These are phyloP conservation scores for Dromas ardeola DNA, from an alignment of 2,113 vertebrate genomes.

Conservation along the genomic window DNA sequence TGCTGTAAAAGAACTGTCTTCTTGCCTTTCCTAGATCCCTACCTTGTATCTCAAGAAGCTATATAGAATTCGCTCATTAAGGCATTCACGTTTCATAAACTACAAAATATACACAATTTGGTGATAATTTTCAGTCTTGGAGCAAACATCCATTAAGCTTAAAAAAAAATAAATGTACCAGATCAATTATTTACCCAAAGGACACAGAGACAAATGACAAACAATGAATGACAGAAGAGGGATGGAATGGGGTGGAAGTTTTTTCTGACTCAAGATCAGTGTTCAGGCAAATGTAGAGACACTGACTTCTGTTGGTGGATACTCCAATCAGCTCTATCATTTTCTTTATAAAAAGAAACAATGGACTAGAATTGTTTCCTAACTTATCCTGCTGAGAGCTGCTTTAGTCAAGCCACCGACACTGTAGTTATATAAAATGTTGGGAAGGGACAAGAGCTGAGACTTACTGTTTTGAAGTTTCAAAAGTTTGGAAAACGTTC, in stretches of 20 bases:
- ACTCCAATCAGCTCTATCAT: not conserved
- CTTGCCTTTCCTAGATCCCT: not conserved
- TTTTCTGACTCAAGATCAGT: not conserved
- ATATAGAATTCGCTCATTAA: not conserved
- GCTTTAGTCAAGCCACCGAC: not conserved
- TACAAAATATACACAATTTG: not conserved
- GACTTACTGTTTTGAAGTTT: not conserved
- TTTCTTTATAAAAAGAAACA: not conserved
- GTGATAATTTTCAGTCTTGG: not conserved
- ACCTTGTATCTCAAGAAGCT: not conserved
- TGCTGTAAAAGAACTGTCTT: not conserved
- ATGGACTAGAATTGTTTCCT: not conserved
- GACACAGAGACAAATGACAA: not conserved
- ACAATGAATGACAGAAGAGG: not conserved
- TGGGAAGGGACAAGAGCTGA: not conserved
- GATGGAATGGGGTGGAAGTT: not conserved
- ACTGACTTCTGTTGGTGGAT: not conserved
- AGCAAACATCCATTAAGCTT: not conserved
- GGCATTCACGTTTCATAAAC: not conserved
- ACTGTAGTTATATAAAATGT: not conserved
- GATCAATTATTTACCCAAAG: not conserved
- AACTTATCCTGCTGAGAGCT: not conserved
- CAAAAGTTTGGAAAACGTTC: not conserved
- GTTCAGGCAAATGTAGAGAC: not conserved
- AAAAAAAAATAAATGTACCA: not conserved